Evolutionary conservation across 2,797 vertebrate species (phyloP).

Genomic region (Neopelma chrysocephalum): DNA sequence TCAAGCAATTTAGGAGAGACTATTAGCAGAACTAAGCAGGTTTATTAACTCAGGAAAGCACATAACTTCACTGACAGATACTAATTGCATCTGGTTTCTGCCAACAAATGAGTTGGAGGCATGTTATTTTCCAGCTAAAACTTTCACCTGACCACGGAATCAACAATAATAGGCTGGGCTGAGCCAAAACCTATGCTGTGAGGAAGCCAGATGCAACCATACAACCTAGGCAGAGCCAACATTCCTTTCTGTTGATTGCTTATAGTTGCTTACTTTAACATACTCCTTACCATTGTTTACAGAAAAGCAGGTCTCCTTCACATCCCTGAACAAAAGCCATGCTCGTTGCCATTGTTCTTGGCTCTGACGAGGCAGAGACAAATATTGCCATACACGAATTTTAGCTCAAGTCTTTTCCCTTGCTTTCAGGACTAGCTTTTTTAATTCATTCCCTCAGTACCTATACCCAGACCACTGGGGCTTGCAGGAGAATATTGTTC

Average conservation of each 20-base stretch:
- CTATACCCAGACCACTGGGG: neutral
- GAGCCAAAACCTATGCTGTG: neutral
- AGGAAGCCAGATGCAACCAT: neutral
- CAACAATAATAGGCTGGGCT: neutral
- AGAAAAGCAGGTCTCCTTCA: neutral
- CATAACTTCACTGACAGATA: neutral
- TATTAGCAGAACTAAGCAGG: neutral
- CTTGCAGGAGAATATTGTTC: neutral
- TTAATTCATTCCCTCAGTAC: neutral
- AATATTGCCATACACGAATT: neutral
- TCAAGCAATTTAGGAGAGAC: neutral
- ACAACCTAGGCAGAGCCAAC: neutral
- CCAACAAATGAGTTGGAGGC: neutral
- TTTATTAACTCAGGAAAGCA: neutral
- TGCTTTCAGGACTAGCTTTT: neutral
- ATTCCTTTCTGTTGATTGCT: neutral
- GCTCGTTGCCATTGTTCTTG: neutral
- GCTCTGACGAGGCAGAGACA: neutral
- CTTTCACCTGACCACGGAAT: neutral
- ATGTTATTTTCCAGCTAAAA: neutral
- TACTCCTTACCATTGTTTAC: slow-evolving; percentile 39
- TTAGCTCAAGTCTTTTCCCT: neutral
- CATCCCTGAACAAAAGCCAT: neutral
- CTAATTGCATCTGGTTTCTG: neutral
- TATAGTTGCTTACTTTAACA: slow-evolving; percentile 27